Conservation (phyloP, 2,113 vertebrate species). For the Sceloporus tristichus region DNA sequence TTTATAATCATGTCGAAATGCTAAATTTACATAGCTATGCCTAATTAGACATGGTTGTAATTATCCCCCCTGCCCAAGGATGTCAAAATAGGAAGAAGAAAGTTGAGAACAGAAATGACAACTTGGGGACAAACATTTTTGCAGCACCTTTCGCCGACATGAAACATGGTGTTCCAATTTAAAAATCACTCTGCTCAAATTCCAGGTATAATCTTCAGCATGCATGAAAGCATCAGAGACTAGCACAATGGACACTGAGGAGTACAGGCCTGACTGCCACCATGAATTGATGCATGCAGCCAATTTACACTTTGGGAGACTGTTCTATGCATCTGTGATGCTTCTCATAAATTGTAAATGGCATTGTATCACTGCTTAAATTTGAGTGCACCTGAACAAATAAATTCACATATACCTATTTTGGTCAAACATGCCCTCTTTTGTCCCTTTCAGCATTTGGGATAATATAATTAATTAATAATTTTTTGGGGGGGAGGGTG, state of each 20-base stretch:
- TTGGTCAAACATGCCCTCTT: not conserved
- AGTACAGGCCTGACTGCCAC: too few species aligned
- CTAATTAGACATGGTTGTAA: conserved; percentile 79
- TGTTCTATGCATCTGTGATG: not conserved
- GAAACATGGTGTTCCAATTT: conserved; percentile 30
- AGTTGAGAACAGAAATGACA: conserved; percentile 35
- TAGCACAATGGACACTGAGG: not conserved
- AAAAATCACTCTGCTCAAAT: not conserved
- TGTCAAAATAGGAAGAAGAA: conserved; percentile 63
- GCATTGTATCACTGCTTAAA: not conserved
- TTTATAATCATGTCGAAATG: conserved; percentile 76
- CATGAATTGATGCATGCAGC: not conserved
- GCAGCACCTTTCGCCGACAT: conserved; percentile 29
- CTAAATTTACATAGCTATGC: conserved; percentile 76
- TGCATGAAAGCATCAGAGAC: not conserved
- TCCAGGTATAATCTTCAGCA: conserved; percentile 10
- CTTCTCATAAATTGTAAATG: not conserved
- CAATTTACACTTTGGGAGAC: too few species aligned
- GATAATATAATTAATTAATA: too few species aligned
- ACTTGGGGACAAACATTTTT: conserved; percentile 41
- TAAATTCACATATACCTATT: not conserved
- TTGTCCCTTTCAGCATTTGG: not conserved
- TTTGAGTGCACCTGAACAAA: not conserved
- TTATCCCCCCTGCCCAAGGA: conserved; percentile 65
- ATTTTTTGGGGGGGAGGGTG: not conserved